Evolutionary conservation across 2,113 vertebrate genomes (phyloP).

Genomic region (Brachyhypopomus occidentalis): DNA sequence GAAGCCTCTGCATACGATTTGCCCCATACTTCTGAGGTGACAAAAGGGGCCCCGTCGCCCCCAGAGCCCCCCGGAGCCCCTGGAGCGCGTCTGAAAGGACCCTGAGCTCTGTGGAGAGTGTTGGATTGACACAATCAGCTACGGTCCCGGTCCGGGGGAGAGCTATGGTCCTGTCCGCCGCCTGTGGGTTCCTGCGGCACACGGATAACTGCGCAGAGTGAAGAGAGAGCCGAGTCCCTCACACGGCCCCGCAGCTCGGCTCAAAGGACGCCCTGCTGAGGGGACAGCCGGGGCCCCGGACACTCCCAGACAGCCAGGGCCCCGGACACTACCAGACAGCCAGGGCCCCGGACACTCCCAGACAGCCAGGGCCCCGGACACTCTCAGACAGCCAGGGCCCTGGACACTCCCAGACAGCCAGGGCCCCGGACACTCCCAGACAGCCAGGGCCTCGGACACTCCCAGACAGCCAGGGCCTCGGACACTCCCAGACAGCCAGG

Average conservation of each 20-base stretch:
- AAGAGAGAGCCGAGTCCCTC: constrained; percentile 11
- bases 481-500: background rate
- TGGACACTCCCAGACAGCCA: background rate
- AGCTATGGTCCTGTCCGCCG: constrained; percentile 24
- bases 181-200: constrained; percentile 35
- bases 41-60: constrained; percentile 23
- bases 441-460: background rate
- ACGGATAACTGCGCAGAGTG: constrained; percentile 33
- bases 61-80: background rate
- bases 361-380: no score
- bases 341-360: background rate
- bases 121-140: constrained; percentile 62
- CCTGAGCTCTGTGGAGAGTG: constrained; percentile 54
- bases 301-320: background rate
- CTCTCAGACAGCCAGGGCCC: background rate
- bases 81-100: constrained; percentile 58
- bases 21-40: constrained; percentile 58
- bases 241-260: background rate
- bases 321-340: background rate
- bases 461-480: background rate
- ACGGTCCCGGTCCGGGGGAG: constrained; percentile 49
- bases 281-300: background rate
- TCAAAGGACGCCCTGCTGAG: constrained; percentile 20
- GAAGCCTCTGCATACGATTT: background rate
- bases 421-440: background rate